Evolutionary conservation across 2,888 invertebrate genomes (phyloP).

Genomic region (Pseudococcus longispinus): DNA sequence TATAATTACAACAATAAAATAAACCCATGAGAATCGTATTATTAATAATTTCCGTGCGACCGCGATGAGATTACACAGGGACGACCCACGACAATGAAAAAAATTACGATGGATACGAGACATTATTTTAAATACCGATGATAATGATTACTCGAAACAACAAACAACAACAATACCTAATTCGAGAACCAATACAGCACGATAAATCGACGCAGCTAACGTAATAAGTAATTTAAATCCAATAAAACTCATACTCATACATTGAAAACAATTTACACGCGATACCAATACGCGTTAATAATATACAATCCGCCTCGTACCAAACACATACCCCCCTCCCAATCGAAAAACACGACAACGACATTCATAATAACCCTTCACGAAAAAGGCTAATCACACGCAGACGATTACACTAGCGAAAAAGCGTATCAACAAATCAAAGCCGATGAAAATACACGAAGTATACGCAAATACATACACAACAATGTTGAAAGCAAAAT

Average conservation of each 20-base stretch:
- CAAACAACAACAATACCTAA: background rate
- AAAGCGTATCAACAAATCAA: constrained; percentile 27
- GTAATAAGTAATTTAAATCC: constrained; percentile 7
- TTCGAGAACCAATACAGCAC: background rate
- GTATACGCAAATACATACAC: background rate
- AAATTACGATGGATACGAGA: background rate
- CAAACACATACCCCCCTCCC: background rate
- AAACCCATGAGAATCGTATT: background rate
- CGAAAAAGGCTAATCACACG: background rate
- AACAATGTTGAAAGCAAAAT: background rate
- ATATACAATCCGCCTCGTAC: background rate
- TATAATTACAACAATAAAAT: background rate
- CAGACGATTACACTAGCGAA: constrained; percentile 10
- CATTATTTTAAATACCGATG: background rate
- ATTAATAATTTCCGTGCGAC: background rate
- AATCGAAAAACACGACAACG: background rate
- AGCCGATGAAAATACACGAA: constrained; percentile 5
- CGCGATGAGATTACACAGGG: background rate
- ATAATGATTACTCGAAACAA: background rate
- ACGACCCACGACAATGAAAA: background rate
- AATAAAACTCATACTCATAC: background rate
- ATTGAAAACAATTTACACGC: background rate
- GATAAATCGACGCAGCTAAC: background rate
- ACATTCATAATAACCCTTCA: background rate
- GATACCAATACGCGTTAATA: background rate